These are phyloP conservation scores for Acrocephalus scirpaceus DNA, from an alignment of 2,797 vertebrate species.

Conservation along the genomic window DNA sequence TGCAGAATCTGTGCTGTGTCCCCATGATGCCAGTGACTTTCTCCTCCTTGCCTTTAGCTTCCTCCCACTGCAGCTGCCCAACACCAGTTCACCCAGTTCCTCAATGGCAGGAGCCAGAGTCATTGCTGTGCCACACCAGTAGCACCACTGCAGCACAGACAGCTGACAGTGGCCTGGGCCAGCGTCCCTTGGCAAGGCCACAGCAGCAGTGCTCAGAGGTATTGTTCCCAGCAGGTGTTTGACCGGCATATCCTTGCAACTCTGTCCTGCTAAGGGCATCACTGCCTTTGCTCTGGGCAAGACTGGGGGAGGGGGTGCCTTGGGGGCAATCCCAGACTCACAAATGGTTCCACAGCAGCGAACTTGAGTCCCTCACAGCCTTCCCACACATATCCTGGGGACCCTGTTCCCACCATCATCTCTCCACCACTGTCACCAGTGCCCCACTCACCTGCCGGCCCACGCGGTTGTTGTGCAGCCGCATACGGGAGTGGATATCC, in stretches of 20 bases:
- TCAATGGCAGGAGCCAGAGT: neutral
- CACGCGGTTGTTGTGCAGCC: conserved; percentile 97
- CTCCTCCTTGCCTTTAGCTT: neutral
- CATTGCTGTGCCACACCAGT: neutral
- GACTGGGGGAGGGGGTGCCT: neutral
- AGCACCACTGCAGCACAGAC: neutral
- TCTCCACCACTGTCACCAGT: accelerated
- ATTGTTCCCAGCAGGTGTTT: neutral
- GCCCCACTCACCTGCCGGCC: conserved; percentile 90
- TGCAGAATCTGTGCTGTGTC: neutral
- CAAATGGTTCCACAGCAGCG: neutral
- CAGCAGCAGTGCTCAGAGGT: neutral
- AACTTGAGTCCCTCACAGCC: neutral
- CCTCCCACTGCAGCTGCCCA: neutral
- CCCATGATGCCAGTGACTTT: neutral
- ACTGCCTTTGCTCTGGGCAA: neutral
- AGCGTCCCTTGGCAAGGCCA: neutral
- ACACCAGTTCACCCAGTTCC: neutral
- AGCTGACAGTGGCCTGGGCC: neutral
- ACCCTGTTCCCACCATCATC: neutral
- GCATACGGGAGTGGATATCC: conserved; percentile 97
- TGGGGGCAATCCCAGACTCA: neutral
- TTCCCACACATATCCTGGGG: accelerated
- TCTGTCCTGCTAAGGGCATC: neutral
- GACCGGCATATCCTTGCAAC: neutral